Evolutionary conservation across 2,797 vertebrate species (phyloP).

Genomic region (Sebastes hubbsi): DNA sequence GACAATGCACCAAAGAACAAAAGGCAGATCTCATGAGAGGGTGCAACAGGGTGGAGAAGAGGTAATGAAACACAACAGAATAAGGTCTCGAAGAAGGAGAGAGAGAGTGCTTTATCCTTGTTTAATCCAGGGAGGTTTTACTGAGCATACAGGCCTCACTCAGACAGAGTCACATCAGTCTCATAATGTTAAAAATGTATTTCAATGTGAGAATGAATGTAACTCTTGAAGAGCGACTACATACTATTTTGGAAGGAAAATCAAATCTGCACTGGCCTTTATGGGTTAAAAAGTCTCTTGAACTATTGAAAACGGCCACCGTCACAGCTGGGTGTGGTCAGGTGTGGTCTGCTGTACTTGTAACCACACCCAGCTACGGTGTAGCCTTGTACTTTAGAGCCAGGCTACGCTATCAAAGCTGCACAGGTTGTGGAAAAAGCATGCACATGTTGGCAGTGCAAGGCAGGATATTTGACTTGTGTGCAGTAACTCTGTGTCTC

Average conservation of each 20-base stretch:
- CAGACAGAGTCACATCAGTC: background rate
- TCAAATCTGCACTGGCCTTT: background rate
- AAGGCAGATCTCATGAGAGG: slow-evolving; percentile 29
- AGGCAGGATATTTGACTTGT: too few species aligned
- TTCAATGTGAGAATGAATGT: background rate
- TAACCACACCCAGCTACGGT: background rate
- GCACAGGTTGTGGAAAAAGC: background rate
- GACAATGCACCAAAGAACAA: slow-evolving; percentile 26
- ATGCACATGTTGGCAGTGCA: too few species aligned
- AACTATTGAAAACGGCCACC: background rate
- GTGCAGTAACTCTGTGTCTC: too few species aligned
- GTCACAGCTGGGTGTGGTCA: slow-evolving; percentile 11
- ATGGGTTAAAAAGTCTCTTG: background rate
- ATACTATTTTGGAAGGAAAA: background rate
- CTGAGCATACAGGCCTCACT: background rate
- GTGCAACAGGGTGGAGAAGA: slow-evolving; percentile 6
- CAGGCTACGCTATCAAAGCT: background rate
- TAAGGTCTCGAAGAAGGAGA: background rate
- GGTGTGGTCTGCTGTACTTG: background rate
- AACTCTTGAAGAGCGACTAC: background rate
- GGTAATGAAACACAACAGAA: background rate
- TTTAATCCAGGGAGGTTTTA: background rate
- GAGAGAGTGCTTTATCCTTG: background rate
- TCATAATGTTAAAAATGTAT: background rate
- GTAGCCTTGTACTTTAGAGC: background rate